These are phyloP conservation scores for Phylloscopus collybita DNA, from an alignment of 2,797 vertebrate species.

Conservation along the genomic window DNA sequence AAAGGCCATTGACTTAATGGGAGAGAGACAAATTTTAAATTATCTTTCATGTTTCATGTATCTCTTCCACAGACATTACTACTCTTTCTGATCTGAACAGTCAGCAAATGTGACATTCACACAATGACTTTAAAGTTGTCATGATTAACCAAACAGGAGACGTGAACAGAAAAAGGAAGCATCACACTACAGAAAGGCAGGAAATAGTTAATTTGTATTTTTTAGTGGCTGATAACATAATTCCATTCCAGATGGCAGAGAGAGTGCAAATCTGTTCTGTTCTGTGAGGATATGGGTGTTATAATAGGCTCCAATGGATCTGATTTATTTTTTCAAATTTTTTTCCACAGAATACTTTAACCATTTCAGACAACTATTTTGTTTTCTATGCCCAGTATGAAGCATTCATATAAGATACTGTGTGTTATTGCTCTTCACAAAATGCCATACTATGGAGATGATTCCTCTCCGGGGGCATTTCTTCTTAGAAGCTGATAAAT, in stretches of 20 bases:
- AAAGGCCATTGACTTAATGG: neutral
- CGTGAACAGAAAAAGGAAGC: neutral
- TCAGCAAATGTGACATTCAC: neutral
- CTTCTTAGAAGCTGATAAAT: neutral
- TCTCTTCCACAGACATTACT: neutral
- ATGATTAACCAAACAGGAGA: neutral
- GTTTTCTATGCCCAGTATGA: neutral
- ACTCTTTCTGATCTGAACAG: neutral
- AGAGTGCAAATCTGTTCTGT: constrained; percentile 63
- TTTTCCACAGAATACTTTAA: constrained; percentile 37
- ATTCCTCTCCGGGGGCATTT: neutral
- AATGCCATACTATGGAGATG: neutral
- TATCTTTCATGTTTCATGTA: neutral
- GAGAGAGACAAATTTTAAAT: neutral
- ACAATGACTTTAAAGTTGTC: neutral
- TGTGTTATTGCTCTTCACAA: neutral
- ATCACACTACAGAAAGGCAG: neutral
- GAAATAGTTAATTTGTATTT: constrained; percentile 55
- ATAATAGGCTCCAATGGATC: constrained; percentile 45
- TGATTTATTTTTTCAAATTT: constrained; percentile 42
- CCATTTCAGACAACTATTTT: constrained; percentile 18
- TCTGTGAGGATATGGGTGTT: constrained; percentile 41
- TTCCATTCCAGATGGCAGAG: constrained; percentile 59
- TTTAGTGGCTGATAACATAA: constrained; percentile 25
- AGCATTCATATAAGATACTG: neutral